Conservation (phyloP, 1,140 invertebrate genomes). For the Lucilia sericata region DNA sequence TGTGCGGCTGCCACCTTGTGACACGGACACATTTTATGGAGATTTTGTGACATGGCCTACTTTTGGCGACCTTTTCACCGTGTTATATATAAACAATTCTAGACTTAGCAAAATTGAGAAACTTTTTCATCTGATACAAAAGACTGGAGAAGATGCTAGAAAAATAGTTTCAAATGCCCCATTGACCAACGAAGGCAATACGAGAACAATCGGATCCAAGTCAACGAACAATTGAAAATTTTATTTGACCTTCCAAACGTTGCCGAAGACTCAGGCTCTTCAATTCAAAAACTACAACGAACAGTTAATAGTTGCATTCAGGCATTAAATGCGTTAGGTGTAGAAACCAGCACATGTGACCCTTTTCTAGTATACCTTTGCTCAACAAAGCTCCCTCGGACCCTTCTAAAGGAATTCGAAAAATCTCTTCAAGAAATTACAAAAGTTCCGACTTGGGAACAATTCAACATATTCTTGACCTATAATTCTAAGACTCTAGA, state of each 20-base stretch:
- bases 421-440: no score
- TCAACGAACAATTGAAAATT: background rate
- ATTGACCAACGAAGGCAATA: background rate
- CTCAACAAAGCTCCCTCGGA: background rate
- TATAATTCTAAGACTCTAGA: no score
- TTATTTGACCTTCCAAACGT: background rate
- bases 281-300: background rate
- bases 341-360: background rate
- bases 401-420: no score
- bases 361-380: background rate
- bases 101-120: background rate
- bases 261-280: background rate
- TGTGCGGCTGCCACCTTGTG: background rate
- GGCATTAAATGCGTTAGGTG: background rate
- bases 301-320: background rate
- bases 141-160: background rate
- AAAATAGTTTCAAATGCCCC: background rate
- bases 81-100: background rate
- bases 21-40: background rate
- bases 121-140: background rate
- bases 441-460: no score
- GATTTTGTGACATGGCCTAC: no score
- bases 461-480: no score
- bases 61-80: no score
- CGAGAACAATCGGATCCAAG: background rate